A percentile compares a stretch with the other conserved stretches of the same genome.
Conservation (phyloP, 2,113 vertebrate species). For the Seriola aureovittata region DNA sequence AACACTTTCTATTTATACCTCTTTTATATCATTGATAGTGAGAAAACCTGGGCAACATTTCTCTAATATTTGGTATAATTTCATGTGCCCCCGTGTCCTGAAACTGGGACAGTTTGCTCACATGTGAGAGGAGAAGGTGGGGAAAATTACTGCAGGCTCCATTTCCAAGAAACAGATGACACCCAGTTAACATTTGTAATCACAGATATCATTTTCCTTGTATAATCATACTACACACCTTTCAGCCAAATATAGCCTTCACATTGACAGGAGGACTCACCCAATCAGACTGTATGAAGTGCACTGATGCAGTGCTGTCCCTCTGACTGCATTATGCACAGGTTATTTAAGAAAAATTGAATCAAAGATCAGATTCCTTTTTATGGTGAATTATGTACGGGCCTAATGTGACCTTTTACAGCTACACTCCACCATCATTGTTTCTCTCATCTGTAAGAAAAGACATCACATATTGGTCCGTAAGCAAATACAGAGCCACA, state of each 20-base stretch:
- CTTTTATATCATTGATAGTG: not conserved
- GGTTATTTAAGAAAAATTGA: not conserved
- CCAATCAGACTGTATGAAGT: constrained; percentile 34
- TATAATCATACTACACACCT: constrained; percentile 76
- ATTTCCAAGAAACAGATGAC: constrained; percentile 65
- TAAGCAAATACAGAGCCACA: not conserved
- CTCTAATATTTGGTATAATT: not conserved
- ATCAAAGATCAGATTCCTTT: not conserved
- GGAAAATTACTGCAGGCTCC: constrained; percentile 31
- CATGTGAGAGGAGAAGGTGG: constrained; percentile 35
- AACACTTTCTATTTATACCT: not conserved
- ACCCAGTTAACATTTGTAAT: constrained; percentile 67
- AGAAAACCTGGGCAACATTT: not conserved
- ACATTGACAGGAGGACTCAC: constrained; percentile 29
- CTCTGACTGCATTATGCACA: not conserved
- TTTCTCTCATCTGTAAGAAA: not conserved
- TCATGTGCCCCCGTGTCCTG: not conserved
- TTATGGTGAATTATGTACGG: not conserved
- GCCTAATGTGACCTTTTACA: not conserved
- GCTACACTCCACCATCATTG: not conserved
- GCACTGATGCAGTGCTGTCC: not conserved
- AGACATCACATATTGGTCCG: no score
- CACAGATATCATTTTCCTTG: constrained; percentile 68
- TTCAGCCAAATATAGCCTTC: constrained; percentile 71
- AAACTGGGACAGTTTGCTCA: constrained; percentile 12